Evolutionary conservation across 2,113 vertebrate genomes (phyloP), one percentile per base, ranked within the genome.

Genomic region (Oryzias woworae): DNA sequence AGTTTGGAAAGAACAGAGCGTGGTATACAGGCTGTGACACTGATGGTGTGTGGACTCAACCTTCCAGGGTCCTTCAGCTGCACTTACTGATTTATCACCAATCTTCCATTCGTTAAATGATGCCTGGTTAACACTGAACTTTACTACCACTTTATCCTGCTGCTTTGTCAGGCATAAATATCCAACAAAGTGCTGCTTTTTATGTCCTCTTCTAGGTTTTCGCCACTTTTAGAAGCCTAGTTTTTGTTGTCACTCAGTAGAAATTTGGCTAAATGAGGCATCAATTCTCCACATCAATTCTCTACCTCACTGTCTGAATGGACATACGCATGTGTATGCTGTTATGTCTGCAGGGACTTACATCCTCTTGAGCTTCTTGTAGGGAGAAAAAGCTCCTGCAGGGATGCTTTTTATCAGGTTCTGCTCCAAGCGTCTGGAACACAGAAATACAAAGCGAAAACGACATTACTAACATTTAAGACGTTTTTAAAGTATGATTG

Each of bases 331-430:
- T 69, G 31, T 51, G 23, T 22, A 47, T 62, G 17, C 16, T 48
- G 17, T n/a, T 63, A 24, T 4, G 31, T 62, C 14, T 23, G 64
- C 26, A 18, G 16, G 18, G 61, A 94, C 97, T 99, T 90, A 99
- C 97, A 99, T 96, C 84, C 97, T 94, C 85, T 98, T 98, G 61
- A 99, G 94, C 73, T 98, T 99, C 93, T 98, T 99, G 87, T 98
- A 98, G 36, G 94, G 89, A 26, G 92, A 91, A 87, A 99, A 98
- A 69, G 96, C 96, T 91, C 95, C 97, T 7, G 96, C 89, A 2
- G 95, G 93, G 83, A 99, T 93, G 74, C 83, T 88, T 88, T 94
- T 98, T 91, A 99, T 98, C 89, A 96, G 87, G 86, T 99, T 99
- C 90, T 99, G 97, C 87, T 99, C 97, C 85, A 99, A 88, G 79